Evolutionary conservation across 2,888 invertebrate species (phyloP).

Genomic region (Melanargia galathea): DNA sequence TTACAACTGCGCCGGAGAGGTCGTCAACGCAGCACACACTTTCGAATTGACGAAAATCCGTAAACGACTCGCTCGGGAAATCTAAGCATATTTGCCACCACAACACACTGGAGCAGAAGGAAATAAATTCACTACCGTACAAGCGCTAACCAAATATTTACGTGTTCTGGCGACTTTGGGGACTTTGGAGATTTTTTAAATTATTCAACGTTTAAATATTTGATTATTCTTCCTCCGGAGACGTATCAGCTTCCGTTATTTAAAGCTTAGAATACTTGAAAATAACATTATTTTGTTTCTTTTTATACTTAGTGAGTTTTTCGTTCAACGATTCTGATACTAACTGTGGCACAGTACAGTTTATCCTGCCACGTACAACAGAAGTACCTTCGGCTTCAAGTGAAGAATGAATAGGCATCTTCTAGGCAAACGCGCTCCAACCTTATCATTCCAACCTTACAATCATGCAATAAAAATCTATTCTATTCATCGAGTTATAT

Average conservation of each 20-base stretch:
- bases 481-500: too few species aligned
- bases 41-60: constrained; percentile 8
- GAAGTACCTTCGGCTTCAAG: too few species aligned
- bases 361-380: too few species aligned
- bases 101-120: not conserved
- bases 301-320: too few species aligned
- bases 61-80: constrained; percentile 15
- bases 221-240: not conserved
- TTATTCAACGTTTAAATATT: constrained; percentile 4
- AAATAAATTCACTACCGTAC: constrained; percentile 17
- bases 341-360: too few species aligned
- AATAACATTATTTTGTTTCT: too few species aligned
- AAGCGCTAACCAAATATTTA: not conserved
- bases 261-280: not conserved
- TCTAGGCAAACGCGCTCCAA: too few species aligned
- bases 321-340: too few species aligned
- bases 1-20: not conserved
- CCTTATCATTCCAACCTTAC: too few species aligned
- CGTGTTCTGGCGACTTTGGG: not conserved
- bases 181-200: not conserved
- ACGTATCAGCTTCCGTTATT: not conserved
- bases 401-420: too few species aligned
- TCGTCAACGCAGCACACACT: not conserved
- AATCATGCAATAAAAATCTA: too few species aligned
- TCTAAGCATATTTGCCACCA: constrained; percentile 13